Conservation (phyloP, 2,113 vertebrate genomes). For the Rhegmatorhina hoffmannsi region DNA sequence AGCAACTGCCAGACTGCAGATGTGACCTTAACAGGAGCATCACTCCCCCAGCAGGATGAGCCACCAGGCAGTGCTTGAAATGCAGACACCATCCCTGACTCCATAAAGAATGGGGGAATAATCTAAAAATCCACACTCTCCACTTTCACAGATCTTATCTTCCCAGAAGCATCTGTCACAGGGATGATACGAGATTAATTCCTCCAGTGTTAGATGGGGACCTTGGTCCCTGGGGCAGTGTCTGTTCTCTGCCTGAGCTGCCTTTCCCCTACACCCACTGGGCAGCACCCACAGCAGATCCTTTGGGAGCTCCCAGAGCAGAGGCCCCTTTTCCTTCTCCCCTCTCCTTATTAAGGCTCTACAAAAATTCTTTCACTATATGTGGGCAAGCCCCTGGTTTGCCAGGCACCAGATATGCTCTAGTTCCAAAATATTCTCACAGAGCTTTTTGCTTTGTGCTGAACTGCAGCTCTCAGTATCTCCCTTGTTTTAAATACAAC, state of each 20-base stretch:
- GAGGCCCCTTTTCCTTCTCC: not conserved
- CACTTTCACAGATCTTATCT: not conserved
- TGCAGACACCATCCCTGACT: not conserved
- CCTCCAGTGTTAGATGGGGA: not conserved
- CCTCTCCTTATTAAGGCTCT: not conserved
- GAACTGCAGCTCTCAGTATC: not conserved
- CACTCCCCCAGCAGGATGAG: not conserved
- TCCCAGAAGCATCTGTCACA: not conserved
- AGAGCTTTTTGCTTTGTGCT: not conserved
- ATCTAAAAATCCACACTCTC: not conserved
- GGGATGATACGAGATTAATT: not conserved
- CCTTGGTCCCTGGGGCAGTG: not conserved
- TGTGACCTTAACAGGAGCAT: not conserved
- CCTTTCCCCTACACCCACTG: not conserved
- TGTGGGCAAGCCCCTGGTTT: not conserved
- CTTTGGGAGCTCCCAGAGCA: not conserved
- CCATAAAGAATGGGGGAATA: not conserved
- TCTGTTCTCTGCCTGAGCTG: not conserved
- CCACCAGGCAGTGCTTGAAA: not conserved
- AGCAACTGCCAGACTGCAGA: constrained; percentile 28
- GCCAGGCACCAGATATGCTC: not conserved
- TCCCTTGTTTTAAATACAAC: not conserved
- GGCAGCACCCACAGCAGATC: not conserved
- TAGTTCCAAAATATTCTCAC: not conserved
- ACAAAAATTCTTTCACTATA: not conserved